These are phyloP conservation scores for Ochlodes sylvanus DNA, from an alignment of 2,888 invertebrate species.

Conservation along the genomic window DNA sequence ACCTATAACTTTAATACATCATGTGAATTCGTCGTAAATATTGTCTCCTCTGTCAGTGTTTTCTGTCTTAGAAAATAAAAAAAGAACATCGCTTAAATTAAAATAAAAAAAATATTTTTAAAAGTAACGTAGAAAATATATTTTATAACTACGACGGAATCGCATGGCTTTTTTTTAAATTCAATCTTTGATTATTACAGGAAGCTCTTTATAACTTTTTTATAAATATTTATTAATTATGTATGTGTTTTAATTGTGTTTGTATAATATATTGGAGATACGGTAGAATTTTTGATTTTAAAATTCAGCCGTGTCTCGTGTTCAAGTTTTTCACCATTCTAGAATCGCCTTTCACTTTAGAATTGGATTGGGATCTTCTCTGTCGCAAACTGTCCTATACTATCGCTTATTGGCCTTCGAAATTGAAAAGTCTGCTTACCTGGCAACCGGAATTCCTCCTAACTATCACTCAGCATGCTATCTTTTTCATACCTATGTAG, in stretches of 20 bases:
- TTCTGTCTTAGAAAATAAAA: too few relatives aligned
- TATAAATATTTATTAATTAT: conserved; percentile 4
- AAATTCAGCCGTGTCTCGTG: conserved; percentile 52
- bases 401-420: conserved; percentile 67
- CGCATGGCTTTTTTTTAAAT: not conserved
- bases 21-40: conserved; percentile 1
- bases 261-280: conserved; percentile 42
- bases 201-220: not conserved
- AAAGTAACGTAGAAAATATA: too few relatives aligned
- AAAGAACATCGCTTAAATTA: too few relatives aligned
- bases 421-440: conserved; percentile 61
- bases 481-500: conserved; percentile 58
- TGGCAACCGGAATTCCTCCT: conserved; percentile 48
- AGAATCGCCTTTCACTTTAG: conserved; percentile 66
- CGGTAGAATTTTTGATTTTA: conserved; percentile 48
- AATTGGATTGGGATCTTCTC: conserved; percentile 55
- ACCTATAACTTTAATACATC: not conserved
- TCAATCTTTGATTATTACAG: not conserved
- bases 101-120: too few relatives aligned
- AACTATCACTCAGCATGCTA: conserved; percentile 64
- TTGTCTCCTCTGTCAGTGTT: not conserved
- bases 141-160: not conserved
- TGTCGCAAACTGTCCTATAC: conserved; percentile 45
- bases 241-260: conserved; percentile 31
- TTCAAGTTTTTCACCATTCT: conserved; percentile 59